These are phyloP conservation scores for Xestia sexstrigata DNA, from an alignment of 2,888 invertebrate species.

Conservation along the genomic window DNA sequence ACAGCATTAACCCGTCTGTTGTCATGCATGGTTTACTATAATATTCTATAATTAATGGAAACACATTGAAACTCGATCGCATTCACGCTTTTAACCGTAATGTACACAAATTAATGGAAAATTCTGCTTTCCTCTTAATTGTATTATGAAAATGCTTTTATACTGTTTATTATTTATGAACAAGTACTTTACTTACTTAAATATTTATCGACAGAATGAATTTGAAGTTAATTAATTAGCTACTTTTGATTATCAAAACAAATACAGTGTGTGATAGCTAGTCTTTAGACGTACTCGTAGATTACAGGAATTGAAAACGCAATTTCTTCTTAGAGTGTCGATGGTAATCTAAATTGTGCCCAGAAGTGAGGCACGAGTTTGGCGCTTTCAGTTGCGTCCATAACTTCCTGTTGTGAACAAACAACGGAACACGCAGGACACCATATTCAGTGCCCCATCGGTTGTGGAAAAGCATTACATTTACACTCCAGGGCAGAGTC, in stretches of 20 bases:
- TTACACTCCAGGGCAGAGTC: too few species aligned
- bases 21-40: background rate
- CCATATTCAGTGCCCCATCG: too few species aligned
- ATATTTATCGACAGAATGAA: background rate
- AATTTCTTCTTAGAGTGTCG: background rate
- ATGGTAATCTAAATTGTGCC: too few species aligned
- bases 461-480: too few species aligned
- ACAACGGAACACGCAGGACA: too few species aligned
- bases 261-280: background rate
- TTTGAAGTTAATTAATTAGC: too few species aligned
- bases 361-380: too few species aligned
- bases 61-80: constrained; percentile 6
- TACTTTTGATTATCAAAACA: background rate
- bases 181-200: too few species aligned
- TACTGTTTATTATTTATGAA: background rate
- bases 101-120: constrained; percentile 22
- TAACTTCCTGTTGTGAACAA: too few species aligned
- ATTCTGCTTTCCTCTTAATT: constrained; percentile 20
- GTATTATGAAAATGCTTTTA: constrained; percentile 8
- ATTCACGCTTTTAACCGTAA: constrained; percentile 12
- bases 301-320: background rate
- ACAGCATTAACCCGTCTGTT: background rate
- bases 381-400: too few species aligned
- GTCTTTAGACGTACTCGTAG: background rate
- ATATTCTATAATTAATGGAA: background rate